Evolutionary conservation across 2,113 vertebrate species (phyloP).

Genomic region (Myocastor coypus): DNA sequence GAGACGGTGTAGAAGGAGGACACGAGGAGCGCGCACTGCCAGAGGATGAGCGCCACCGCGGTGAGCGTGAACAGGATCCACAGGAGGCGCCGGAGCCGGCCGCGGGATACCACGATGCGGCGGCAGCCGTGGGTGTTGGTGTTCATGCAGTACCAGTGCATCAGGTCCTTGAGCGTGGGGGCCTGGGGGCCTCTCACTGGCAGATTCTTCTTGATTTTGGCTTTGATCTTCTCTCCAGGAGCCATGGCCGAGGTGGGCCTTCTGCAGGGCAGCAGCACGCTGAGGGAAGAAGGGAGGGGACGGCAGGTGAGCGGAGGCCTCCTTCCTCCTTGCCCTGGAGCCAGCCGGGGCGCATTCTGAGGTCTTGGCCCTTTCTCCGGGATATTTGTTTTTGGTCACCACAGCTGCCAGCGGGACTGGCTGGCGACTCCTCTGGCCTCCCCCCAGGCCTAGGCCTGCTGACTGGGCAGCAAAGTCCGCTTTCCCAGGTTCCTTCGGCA

Average conservation of each 20-base stretch:
- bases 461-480: not conserved
- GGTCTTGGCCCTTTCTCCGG: slow-evolving; percentile 48
- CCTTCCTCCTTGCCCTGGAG: not conserved
- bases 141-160: slow-evolving; percentile 90
- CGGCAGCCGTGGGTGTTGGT: slow-evolving; percentile 92
- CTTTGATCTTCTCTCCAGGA: slow-evolving; percentile 87
- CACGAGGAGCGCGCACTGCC: slow-evolving; percentile 89
- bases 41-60: slow-evolving; percentile 88
- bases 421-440: not conserved
- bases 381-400: slow-evolving; percentile 55
- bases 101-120: slow-evolving; percentile 90
- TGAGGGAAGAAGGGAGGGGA: not conserved
- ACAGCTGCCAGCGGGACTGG: slow-evolving; percentile 22
- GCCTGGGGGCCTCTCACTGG: slow-evolving; percentile 89
- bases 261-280: not conserved
- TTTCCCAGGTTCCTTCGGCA: not conserved
- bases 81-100: slow-evolving; percentile 86
- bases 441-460: not conserved
- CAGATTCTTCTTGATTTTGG: slow-evolving; percentile 88
- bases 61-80: slow-evolving; percentile 89
- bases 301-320: not conserved
- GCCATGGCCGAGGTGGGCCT: slow-evolving; percentile 74
- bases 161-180: slow-evolving; percentile 87
- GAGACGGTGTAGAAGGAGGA: slow-evolving; percentile 89
- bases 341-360: not conserved